Base-by-base conservation (phyloP, 2,888 invertebrate species). In the Subacronicta megacephala region DNA sequence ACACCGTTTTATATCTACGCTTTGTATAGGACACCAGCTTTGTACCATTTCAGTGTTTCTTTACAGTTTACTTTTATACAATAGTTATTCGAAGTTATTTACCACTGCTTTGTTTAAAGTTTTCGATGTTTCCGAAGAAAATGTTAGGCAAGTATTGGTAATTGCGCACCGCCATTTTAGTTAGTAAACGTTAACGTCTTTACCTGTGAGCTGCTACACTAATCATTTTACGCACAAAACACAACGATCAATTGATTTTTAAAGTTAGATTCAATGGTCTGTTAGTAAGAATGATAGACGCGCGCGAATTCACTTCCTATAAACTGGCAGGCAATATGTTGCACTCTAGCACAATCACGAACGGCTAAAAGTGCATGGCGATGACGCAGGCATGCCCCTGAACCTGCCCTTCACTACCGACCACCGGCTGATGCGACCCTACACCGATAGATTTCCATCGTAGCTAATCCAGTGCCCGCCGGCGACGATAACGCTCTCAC, bases 371-470 rank as follows among this genome's bases (percentile, higher is more conserved):
- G 74, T 83, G 82, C 84, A 84, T 74, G 64, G 60, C 43, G 41
- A 49, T 81, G 82, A 82, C 83, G 84, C 72, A 64, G 36, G 20
- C 29, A 18, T 67, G 83, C 60, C 85, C 86, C 65, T 83, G 86
- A 86, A 82, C 84, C 72, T 83, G 80, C 45, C 77, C 72, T 52
- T 49, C 67, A 75, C 68, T 23, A 59, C 7, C 23, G 41, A 46
- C 50, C 26, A 46, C 16, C 41, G 46, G 29, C 16, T 35, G 43
- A 40, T 33, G 41, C 38, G 13, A 17, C 6, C 17, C 15, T 23
- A 20, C 33, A 6, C 5, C 17, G 47, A 40, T 20, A 12, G 5
- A 23, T 31, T 37, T 10, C 35, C 15, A 40, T 16, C 20, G 46
- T 13, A 31, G 29, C 36, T 53, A 43, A 46, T 65, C 16, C 72